Conservation (phyloP, 2,888 invertebrate genomes). For the Stenoptilia bipunctidactyla region DNA sequence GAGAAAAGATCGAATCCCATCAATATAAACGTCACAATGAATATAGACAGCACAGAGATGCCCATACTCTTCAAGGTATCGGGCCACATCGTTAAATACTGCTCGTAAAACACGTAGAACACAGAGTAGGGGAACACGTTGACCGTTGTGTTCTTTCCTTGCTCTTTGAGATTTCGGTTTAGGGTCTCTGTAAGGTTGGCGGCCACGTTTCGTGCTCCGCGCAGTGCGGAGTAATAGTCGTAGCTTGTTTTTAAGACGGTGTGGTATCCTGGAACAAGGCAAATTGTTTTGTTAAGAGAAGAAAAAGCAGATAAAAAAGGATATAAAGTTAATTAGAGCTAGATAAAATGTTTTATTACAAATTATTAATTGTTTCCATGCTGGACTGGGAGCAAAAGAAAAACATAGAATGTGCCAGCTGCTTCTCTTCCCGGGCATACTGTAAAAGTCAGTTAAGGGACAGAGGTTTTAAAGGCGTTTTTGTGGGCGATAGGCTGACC, state of each 20-base stretch:
- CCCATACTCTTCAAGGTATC: conserved; percentile 90
- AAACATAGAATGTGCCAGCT: too few species aligned
- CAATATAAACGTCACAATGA: conserved; percentile 90
- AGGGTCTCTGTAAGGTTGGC: conserved; percentile 86
- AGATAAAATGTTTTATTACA: too few species aligned
- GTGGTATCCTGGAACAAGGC: conserved; percentile 78
- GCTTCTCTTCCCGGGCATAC: too few species aligned
- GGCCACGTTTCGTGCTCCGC: conserved; percentile 84
- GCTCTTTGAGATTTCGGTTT: conserved; percentile 65
- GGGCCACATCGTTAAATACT: conserved; percentile 95
- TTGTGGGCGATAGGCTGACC: too few species aligned
- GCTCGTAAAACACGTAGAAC: conserved; percentile 99
- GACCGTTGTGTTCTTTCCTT: conserved; percentile 54
- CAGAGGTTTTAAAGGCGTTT: too few species aligned
- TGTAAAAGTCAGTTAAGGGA: too few species aligned
- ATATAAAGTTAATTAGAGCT: too few species aligned
- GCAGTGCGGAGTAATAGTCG: conserved; percentile 92
- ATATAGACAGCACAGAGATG: conserved; percentile 92
- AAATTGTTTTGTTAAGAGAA: too few species aligned
- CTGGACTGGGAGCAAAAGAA: too few species aligned
- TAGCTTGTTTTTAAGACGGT: conserved; percentile 88
- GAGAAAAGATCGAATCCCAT: conserved; percentile 96
- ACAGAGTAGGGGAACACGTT: conserved; percentile 92
- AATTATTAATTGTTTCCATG: too few species aligned
- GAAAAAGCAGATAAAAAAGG: too few species aligned